Evolutionary conservation across 2,113 vertebrate genomes (phyloP).

Genomic region (Monopterus albus): DNA sequence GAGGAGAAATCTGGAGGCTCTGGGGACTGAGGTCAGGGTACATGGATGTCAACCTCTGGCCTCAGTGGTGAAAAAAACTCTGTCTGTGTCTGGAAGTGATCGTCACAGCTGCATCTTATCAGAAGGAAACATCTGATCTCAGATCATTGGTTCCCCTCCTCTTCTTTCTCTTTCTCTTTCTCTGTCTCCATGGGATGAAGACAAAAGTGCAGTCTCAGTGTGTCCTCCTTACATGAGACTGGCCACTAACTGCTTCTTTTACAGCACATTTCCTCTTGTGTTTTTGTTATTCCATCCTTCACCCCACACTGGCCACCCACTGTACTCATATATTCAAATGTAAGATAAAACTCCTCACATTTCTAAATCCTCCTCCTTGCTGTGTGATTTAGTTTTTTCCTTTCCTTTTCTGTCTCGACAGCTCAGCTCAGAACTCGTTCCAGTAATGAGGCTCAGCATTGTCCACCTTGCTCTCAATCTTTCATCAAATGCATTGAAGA

Average conservation of each 20-base stretch:
- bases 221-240: conserved; percentile 47
- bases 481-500: conserved; percentile 46
- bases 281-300: conserved; percentile 50
- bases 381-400: conserved; percentile 48
- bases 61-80: conserved; percentile 22
- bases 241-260: conserved; percentile 61
- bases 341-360: conserved; percentile 60
- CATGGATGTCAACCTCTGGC: conserved; percentile 57
- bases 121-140: conserved; percentile 77
- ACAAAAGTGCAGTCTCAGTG: conserved; percentile 58
- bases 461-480: conserved; percentile 62
- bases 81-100: conserved; percentile 60
- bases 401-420: conserved; percentile 22
- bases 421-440: conserved; percentile 47
- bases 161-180: background rate
- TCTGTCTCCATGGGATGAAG: conserved; percentile 25
- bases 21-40: conserved; percentile 43
- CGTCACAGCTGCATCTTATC: conserved; percentile 67
- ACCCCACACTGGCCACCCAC: conserved; percentile 38
- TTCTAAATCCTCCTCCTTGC: conserved; percentile 59
- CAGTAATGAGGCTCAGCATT: conserved; percentile 70
- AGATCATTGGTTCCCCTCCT: conserved; percentile 44
- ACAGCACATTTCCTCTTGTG: conserved; percentile 57
- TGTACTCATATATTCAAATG: conserved; percentile 68
- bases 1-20: conserved; percentile 17